Evolutionary conservation across 2,888 invertebrate genomes (phyloP), one percentile per base, ranked within the genome.

Genomic region (Pharmacophagus antenor): DNA sequence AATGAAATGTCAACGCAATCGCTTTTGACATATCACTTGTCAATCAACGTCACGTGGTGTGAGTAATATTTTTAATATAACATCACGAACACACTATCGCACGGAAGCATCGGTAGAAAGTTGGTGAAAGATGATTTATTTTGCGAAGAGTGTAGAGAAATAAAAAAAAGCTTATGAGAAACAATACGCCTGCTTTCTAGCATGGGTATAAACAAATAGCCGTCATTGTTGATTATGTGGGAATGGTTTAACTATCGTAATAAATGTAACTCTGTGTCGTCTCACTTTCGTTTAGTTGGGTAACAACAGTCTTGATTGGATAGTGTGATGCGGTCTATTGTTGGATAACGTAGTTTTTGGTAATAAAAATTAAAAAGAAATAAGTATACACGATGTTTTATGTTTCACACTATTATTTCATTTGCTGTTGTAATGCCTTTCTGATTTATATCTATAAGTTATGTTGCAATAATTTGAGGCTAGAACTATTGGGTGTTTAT

Each of bases 151-250:
- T 25, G 37, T 22, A 46, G 23, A 51, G 51, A 54, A 55, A 51
- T 51, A 60, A 59, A 59, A 53, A 59, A 55, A 60, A 18, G 37
- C 25, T 55, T 46, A 55, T 21, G 46, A 37, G 41, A 60, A 60
- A 60, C 51, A 55, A 55, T 50, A 44, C 49, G 15, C 4, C 54
- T 37, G 55, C 55, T 60, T 55, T 59, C 50, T 51, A 56, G 50
- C 44, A 25, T 48, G 55, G 22, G 27, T 50, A 27, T 17, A 25
- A 60, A 56, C 60, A 44, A 54, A 54, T 59, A 48, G 41, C 47
- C 37, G 21, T 62, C 47, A 65, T 65, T 65, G 64, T 65, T 64
- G 56, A 65, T 63, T 58, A 53, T 44, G 59, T 65, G 64, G 55
- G 61, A 64, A 62, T 46, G 31, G 55, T 50, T 47, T 49, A 49